Evolutionary conservation across 2,888 invertebrate species (phyloP), one percentile per base, ranked within the genome.

Genomic region (Quadroppia sp.): DNA sequence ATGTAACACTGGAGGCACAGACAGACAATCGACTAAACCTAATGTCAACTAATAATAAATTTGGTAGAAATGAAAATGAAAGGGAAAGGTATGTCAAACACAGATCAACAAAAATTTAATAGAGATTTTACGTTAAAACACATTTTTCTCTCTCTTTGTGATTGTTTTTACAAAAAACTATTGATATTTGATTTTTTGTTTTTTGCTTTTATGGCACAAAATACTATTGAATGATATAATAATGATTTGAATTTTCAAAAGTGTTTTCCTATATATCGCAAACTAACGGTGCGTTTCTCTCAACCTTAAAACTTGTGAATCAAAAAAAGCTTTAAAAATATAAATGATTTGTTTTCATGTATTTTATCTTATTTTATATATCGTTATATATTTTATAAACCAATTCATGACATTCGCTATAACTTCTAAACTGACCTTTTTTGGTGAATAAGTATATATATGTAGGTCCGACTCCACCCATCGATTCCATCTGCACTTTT

Each of bases 321-420:
- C n/a, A 50, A 45, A 9, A 13, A 40, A 45, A 11, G 50, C n/a
- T 15, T 20, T 50, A 59, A 59, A 59, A n/a, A 50, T 11, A 59
- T 59, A 50, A 59, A 59, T 59, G 59, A 32, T 59, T 59, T 59
- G 59, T 59, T 59, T 59, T 59, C 2, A 59, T 30, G 32, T 59
- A 3, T 59, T 17, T 25, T 25, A 7, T 17, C 28, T 25, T 45
- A 45, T 45, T 50, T 50, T 50, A 13, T 2, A n/a, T 4, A 50
- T 20, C 6, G 20, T 6, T n/a, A 50, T 50, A 50, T 20, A 45
- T 50, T 50, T 50, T 20, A 50, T 50, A 50, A 2, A n/a, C n/a
- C n/a, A n/a, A 36, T 36, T 7, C 6, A 50, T 50, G 50, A 20
- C 50, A 50, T 50, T 20, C 50, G 20, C 50, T 50, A n/a, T 20